Evolutionary conservation across 2,888 invertebrate species (phyloP), one percentile per base, ranked within the genome.

Genomic region (Serrognathus titanus): DNA sequence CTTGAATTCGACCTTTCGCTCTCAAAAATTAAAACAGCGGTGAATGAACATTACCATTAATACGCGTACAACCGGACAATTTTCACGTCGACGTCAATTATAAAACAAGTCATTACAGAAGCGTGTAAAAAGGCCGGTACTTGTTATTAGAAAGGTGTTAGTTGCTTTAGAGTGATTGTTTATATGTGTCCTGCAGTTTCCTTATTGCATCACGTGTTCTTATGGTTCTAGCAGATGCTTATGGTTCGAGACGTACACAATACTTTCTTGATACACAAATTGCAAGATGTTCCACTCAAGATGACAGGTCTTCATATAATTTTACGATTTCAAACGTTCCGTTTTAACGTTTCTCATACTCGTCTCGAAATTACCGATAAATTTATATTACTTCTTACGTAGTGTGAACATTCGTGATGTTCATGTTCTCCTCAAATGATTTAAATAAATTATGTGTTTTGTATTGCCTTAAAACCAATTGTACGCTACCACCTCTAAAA

Each of bases 141-240:
- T 57, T 59, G 59, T 59, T 59, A 57, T 57, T 59, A 57, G 59
- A 59, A 59, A 59, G 59, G 59, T 57, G 59, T 55, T 58, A 55
- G 54, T 59, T 57, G 57, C 53, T 53, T 59, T 40, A 48, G 53
- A 51, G 53, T 51, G 59, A 59, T 59, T 59, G 59, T 59, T 59
- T 58, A 58, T 61, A 56, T 48, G 56, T 58, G 56, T 61, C 50
- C 55, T 55, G 55, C 51, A 40, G 61, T 61, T 61, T 61, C 61
- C 61, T 61, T 50, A 58, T 61, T 61, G 58, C 61, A 58, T 61
- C 61, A 58, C 58, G 53, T 48, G 50, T 61, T 55, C 56, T 56
- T 58, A 58, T 58, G 58, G 43, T 57, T 36, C 40, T 48, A 54
- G 48, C 54, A 54, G 54, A 49, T 54, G 54, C 54, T 20, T 43